Evolutionary conservation across 2,113 vertebrate genomes (phyloP), one percentile per base, ranked within the genome.

Genomic region (Tachysurus fulvidraco): DNA sequence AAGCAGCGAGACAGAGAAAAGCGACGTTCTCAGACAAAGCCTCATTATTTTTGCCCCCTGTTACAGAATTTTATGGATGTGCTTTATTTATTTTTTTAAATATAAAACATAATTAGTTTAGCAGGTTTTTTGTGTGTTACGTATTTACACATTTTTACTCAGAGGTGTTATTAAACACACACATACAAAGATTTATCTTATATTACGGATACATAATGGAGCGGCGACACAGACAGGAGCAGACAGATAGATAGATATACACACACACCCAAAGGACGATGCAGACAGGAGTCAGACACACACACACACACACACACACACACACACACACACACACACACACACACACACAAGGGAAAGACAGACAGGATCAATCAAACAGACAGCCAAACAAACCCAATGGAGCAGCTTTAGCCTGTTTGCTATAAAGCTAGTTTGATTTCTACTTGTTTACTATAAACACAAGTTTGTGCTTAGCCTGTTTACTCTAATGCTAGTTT

Each of bases 61-160:
- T 17, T 19, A 19, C 10, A 81, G 0, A 57, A 80, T 59, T 2
- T 59, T 30, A 41, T 7, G 55, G 36, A 10, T 41, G 19, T 25
- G 79, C 78, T 21, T 81, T 55, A 7, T 28, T 76, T 73, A 76
- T 54, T 52, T 52, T 77, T 78, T 55, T 25, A 76, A 55, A 60
- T 23, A 36, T 4, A 60, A 81, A 30, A 44, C 25, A 41, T 57
- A 60, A 81, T 60, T 81, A 60, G 55, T 44, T 81, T 44, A 57
- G 25, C n/a, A 54, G 54, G 9, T 12, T 9, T 60, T 44, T 76
- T 59, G 36, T 50, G 19, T 28, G n/a, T 78, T 14, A 3, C 25
- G 10, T 46, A 50, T 76, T 50, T 50, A 52, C 13, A 78, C 23
- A 46, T 46, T 46, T 74, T 76, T 41, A 50, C 19, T 76, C 28